Base-by-base conservation (phyloP, 2,113 vertebrate species). In the Rafetus swinhoei region DNA sequence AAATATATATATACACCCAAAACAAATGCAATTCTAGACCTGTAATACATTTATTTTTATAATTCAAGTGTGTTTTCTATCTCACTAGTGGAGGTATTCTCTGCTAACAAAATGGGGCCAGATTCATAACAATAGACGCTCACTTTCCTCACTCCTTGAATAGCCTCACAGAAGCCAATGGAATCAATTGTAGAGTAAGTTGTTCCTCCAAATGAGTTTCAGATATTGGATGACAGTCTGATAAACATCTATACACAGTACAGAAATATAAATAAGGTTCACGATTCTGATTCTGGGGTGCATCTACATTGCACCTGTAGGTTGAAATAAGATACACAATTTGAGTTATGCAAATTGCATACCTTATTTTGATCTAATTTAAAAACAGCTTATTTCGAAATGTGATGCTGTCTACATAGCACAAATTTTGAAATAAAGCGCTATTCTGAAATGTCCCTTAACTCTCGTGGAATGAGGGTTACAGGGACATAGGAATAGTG, bases 161-260 rank as follows among this genome's bases (percentile, higher is more conserved):
- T 3, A 1, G 0, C 45, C 35, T n/a, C 39, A 45, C 22, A 24
- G 72, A 45, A 76, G 5, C 86, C 19, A 1, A 1, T 32, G 22
- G 54, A 57, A 84, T 65, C 79, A 88, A 14, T 45, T 79, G 29
- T n/a, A 35, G 50, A 10, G 52, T 27, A 29, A 32, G 27, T 15
- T 62, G 60, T 27, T 62, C 14, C 12, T 62, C 27, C 27, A 14
- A 62, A 14, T 62, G 60, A 62, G 27, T 86, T 76, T 11, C 39
- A 90, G 69, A 92, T 55, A 82, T 86, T 21, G 82, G 88, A 88
- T 79, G 54, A 52, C n/a, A 74, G 24, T 52, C 24, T 16, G 32
- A 29, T 15, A 69, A 53, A 81, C 69, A 57, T 74, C 50, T 72
- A 25, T 87, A 85, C 54, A 22, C 9, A 35, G 74, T 84, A 1